These are phyloP conservation scores for Tachyglossus aculeatus DNA, from an alignment of 2,797 vertebrate genomes.

Conservation along the genomic window DNA sequence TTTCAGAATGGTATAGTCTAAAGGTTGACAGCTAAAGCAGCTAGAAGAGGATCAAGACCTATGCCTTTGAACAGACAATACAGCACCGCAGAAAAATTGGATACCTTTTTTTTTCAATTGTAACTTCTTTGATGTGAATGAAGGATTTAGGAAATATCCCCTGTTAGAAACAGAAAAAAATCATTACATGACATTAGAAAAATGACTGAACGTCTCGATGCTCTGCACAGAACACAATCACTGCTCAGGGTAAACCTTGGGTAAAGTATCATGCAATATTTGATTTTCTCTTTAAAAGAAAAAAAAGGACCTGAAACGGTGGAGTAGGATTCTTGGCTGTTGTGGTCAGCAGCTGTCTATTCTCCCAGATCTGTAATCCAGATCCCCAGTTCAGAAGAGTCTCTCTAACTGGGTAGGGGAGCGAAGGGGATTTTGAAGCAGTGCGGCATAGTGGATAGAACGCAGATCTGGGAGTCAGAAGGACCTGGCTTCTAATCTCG, in stretches of 20 bases:
- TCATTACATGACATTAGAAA: background rate
- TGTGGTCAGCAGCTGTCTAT: too few species aligned
- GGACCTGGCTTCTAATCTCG: too few species aligned
- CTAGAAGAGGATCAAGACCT: background rate
- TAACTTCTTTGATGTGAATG: constrained; percentile 87
- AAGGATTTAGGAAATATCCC: constrained; percentile 92
- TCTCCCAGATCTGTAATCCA: too few species aligned
- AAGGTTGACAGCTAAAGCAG: background rate
- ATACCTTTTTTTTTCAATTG: constrained; percentile 87
- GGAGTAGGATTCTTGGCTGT: too few species aligned
- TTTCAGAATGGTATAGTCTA: background rate
- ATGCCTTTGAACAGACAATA: background rate
- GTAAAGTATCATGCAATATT: too few species aligned
- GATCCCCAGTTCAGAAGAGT: too few species aligned
- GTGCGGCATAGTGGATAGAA: too few species aligned
- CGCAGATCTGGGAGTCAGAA: too few species aligned
- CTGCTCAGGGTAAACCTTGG: background rate
- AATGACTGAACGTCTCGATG: background rate
- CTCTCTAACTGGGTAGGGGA: too few species aligned
- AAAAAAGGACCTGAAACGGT: background rate
- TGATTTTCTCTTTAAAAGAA: background rate
- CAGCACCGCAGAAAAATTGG: background rate
- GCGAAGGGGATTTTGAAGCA: too few species aligned
- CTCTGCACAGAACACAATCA: background rate
- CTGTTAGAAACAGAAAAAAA: constrained; percentile 68